Conservation (phyloP, 2,797 vertebrate species). For the Choloepus didactylus region DNA sequence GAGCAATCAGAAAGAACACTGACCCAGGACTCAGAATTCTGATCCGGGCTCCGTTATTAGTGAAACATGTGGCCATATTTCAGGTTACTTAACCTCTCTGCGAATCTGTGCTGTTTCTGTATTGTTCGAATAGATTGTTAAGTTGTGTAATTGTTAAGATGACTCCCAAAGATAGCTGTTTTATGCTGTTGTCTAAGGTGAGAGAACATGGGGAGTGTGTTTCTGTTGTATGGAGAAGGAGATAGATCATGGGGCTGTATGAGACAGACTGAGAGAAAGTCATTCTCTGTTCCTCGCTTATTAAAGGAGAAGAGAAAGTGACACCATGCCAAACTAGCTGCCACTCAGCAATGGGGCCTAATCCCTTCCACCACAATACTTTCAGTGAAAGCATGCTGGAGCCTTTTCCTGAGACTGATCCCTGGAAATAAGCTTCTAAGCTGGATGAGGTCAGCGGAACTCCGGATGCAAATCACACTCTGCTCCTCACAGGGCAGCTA, state of each 20-base stretch:
- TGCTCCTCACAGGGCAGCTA: constrained; percentile 14
- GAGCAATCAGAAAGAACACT: neutral
- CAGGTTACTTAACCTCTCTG: neutral
- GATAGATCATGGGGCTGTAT: neutral
- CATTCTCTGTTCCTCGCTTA: neutral
- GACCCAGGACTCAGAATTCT: no score
- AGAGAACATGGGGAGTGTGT: neutral
- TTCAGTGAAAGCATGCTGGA: neutral
- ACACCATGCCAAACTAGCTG: neutral
- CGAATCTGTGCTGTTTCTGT: neutral
- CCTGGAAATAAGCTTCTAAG: constrained; percentile 41
- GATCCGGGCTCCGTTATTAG: neutral
- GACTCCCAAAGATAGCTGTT: accelerated
- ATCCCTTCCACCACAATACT: neutral
- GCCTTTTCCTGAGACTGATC: constrained; percentile 55
- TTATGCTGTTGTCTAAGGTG: neutral
- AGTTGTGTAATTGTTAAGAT: neutral
- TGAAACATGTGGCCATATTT: neutral
- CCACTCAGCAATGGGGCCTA: neutral
- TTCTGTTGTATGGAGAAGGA: neutral
- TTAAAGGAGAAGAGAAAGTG: neutral
- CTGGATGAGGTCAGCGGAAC: constrained; percentile 65
- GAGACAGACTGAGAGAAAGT: neutral
- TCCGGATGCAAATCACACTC: constrained; percentile 68
- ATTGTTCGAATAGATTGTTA: neutral